Evolutionary conservation across 2,113 vertebrate species (phyloP).

Genomic region (Daboia siamensis): DNA sequence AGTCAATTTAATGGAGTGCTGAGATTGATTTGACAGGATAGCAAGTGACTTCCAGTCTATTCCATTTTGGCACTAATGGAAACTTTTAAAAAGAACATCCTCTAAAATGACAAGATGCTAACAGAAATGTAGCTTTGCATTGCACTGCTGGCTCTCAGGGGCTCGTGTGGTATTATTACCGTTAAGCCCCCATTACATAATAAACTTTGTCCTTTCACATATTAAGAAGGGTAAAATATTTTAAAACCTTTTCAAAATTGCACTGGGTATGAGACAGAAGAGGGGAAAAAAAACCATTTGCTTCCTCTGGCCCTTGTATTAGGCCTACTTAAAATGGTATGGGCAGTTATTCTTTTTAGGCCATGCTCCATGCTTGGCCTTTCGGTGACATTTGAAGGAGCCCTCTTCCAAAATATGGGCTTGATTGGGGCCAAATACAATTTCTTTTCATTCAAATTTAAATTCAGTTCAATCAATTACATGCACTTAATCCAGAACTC

Average conservation of each 20-base stretch:
- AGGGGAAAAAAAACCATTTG: not conserved
- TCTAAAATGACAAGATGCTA: not conserved
- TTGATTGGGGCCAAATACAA: not conserved
- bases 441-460: not conserved
- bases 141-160: not conserved
- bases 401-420: not conserved
- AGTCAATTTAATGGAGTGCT: not conserved
- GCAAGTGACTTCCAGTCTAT: not conserved
- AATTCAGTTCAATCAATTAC: not conserved
- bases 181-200: not conserved
- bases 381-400: not conserved
- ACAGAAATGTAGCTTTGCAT: not conserved
- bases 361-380: not conserved
- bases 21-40: not conserved
- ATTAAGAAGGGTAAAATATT: not conserved
- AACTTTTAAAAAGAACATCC: not conserved
- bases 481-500: not conserved
- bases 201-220: not conserved
- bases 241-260: not conserved
- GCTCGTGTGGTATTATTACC: not conserved
- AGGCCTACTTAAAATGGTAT: not conserved
- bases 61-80: not conserved
- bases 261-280: not conserved
- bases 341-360: not conserved
- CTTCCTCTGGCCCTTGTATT: not conserved